Conservation (phyloP, 1,140 invertebrate genomes). For the Nasonia longicornis region DNA sequence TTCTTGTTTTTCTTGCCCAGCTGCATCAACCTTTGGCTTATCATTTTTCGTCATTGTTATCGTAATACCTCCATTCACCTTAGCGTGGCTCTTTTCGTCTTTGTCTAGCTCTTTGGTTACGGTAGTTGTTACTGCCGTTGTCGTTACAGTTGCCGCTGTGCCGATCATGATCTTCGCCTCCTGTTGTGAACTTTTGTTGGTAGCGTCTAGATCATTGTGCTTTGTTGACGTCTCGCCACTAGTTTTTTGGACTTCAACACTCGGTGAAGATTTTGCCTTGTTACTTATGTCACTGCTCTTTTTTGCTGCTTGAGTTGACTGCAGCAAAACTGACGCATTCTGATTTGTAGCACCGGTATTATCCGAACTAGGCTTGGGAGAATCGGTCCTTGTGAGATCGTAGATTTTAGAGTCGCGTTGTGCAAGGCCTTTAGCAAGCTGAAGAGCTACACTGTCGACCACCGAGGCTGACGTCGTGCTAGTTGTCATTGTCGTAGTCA, state of each 20-base stretch:
- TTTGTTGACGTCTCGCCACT: not conserved
- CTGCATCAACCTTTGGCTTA: conserved; percentile 35
- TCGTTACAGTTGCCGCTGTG: not conserved
- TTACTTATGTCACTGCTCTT: not conserved
- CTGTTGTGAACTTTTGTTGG: not conserved
- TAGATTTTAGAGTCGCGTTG: conserved; percentile 44
- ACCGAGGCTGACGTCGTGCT: conserved; percentile 3
- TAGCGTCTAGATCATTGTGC: not conserved
- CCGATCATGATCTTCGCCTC: not conserved
- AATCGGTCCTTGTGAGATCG: conserved; percentile 26
- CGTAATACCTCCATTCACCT: conserved; percentile 47
- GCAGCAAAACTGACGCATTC: not conserved
- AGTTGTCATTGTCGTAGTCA: conserved; percentile 22
- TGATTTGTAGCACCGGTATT: not conserved
- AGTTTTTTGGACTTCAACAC: not conserved
- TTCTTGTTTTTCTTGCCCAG: not conserved
- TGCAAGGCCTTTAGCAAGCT: conserved; percentile 48
- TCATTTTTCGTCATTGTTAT: conserved; percentile 1
- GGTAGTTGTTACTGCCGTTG: not conserved
- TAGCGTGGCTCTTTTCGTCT: conserved; percentile 36
- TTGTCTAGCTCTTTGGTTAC: conserved; percentile 42
- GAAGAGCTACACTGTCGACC: conserved; percentile 50
- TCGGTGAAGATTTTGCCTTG: not conserved
- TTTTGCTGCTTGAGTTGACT: not conserved
- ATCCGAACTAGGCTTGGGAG: conserved; percentile 8